Base-by-base conservation (phyloP, 2,888 invertebrate species). In the Melanophora roralis region DNA sequence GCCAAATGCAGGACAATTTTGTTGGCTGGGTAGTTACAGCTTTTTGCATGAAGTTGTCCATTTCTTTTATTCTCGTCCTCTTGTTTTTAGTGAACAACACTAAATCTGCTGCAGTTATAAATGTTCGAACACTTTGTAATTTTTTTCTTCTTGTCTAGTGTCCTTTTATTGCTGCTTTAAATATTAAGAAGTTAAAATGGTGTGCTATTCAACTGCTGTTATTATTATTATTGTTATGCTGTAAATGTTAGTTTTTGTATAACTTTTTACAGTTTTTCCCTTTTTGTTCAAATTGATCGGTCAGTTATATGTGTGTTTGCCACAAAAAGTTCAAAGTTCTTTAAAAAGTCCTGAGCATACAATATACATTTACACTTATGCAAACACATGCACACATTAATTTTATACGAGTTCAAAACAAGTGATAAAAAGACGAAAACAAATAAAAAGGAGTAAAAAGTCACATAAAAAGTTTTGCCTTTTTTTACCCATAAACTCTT, bases 141-240 rank as follows among this genome's bases (percentile, higher is more conserved):
- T 65, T 65, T 64, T 69, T 74, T 59, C 38, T 53, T 75, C 12
- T 40, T 60, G 36, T 67, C 64, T 51, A 60, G 55, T 73, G 62
- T 78, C 60, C 65, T 16, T 68, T 69, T 74, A 69, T 69, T 62
- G 55, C 72, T 67, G 68, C 59, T 74, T 64, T 40, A 72, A 78
- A 72, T 75, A 78, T 81, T 81, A 78, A 81, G 81, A 78, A 72
- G 81, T 81, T 81, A 73, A 81, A 81, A 76, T 76, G 73, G 73
- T 73, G 55, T 69, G 69, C 62, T 47, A 69, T 76, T 69, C 57
- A 43, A 16, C 72, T 67, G 74, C 23, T 43, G 23, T 59, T 62
- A 53, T 53, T 75, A 51, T 57, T 71, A 19, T 69, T 76, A 60
- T 49, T 53, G 65, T 72, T 72, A 49, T 80, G 51, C 64, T 68